These are phyloP conservation scores for Pseudomugil tenellus DNA, from an alignment of 2,797 vertebrate genomes.

Conservation along the genomic window DNA sequence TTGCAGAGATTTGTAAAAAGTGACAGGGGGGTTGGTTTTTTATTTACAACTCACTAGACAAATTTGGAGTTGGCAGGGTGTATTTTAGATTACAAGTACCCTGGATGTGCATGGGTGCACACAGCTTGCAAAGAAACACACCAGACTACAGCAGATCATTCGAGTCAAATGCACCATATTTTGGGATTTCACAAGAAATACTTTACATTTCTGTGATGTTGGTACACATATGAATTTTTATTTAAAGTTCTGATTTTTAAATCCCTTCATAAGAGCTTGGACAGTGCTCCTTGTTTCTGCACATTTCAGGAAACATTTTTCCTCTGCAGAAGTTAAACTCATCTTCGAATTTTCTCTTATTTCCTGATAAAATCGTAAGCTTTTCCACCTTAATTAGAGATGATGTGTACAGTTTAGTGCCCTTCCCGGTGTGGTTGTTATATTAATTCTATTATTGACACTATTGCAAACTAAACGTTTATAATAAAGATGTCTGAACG, in stretches of 20 bases:
- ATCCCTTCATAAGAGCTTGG: not conserved
- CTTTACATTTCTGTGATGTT: not conserved
- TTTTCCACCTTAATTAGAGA: constrained; percentile 10
- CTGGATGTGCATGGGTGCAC: not conserved
- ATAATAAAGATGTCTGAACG: constrained; percentile 23
- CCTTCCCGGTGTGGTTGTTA: not conserved
- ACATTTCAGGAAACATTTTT: not conserved
- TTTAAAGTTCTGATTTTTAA: not conserved
- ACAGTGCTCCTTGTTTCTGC: not conserved
- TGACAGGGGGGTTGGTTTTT: constrained; percentile 20
- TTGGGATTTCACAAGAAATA: not conserved
- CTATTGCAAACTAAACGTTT: not conserved
- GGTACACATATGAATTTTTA: not conserved
- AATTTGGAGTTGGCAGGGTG: constrained; percentile 2
- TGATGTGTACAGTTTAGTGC: not conserved
- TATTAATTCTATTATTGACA: constrained; percentile 6
- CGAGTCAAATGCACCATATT: not conserved
- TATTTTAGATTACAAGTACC: constrained; percentile 1
- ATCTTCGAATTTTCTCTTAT: not conserved
- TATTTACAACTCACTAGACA: constrained; percentile 29
- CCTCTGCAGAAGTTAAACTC: not conserved
- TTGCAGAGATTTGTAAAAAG: constrained; percentile 18
- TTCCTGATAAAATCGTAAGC: constrained; percentile 7
- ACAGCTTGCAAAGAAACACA: not conserved
- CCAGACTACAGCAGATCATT: not conserved